A percentile compares a stretch with the other conserved stretches of the same genome.
Evolutionary conservation across 2,113 vertebrate genomes (phyloP).

Genomic region (Strix aluco): DNA sequence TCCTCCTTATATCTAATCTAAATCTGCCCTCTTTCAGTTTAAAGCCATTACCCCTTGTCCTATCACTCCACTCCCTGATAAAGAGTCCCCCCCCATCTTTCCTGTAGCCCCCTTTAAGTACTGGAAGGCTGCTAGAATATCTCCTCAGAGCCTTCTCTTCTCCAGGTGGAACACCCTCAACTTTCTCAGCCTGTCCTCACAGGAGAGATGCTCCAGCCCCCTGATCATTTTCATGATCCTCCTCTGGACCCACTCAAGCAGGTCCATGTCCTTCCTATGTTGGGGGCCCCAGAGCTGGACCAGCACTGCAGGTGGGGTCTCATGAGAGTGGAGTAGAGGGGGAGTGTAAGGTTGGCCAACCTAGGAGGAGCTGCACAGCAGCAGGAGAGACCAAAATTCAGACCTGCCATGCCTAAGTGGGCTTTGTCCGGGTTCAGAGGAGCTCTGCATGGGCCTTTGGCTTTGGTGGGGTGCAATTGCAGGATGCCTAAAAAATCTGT

Average conservation of each 20-base stretch:
- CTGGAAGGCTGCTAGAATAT: neutral
- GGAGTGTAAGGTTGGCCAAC: accelerated
- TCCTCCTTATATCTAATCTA: neutral
- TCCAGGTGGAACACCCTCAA: neutral
- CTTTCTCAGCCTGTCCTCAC: neutral
- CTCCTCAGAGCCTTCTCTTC: neutral
- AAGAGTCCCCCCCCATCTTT: neutral
- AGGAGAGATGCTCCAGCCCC: neutral
- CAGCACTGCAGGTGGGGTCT: too few relatives aligned
- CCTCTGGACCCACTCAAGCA: neutral
- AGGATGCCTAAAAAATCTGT: neutral
- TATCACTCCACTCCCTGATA: neutral
- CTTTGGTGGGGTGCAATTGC: neutral
- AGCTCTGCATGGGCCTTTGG: neutral
- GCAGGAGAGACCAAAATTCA: neutral
- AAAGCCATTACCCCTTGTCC: too few relatives aligned
- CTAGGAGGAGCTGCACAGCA: neutral
- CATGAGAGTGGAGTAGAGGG: neutral
- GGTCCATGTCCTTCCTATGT: too few relatives aligned
- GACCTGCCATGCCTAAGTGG: neutral
- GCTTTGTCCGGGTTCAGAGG: neutral
- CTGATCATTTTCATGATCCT: neutral
- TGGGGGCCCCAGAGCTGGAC: neutral
- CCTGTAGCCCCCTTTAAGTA: neutral
- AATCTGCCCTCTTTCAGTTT: neutral